Evolutionary conservation across 1,140 invertebrate genomes (phyloP), one percentile per base, ranked within the genome.

Genomic region (Conus betulinus): DNA sequence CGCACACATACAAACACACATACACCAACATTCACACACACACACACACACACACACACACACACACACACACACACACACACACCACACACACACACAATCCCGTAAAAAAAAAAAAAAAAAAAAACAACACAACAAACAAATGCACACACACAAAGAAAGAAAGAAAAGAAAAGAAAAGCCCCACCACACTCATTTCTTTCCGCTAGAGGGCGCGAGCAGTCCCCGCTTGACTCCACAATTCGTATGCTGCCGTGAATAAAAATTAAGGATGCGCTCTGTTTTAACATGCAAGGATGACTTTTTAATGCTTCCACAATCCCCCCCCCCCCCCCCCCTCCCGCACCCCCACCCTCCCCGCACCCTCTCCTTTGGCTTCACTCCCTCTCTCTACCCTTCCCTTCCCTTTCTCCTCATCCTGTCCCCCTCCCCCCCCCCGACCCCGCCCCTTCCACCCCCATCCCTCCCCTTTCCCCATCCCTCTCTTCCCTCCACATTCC

Each of bases 191-290:
- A 11, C 25, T 53, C 39, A 53, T 81, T 81, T 81, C 79, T 81
- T 55, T 13, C 79, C 79, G 79, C 79, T 53, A 81, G 51, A 53
- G 51, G 51, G 79, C 79, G 15, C 39, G 13, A 52, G 79, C 51
- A 23, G 39, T 53, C 39, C 79, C 51, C 79, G 79, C 79, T 81
- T 53, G 39, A 81, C 27, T 81, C 79, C 79, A 81, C 79, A 81
- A 81, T 81, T 81, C 52, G 79, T 81, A 81, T 81, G 79, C 79
- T 81, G 79, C 52, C 79, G 39, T 81, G 79, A 81, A 81, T 81
- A 51, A 81, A 81, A 81, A 81, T 81, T 81, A 81, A 81, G 79
- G 79, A 52, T 55, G 79, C 25, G 79, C 79, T 81, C 79, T 81
- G 76, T 78, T 51, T 78, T 78, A 78, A 51, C 76, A 78, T 78